Conservation (phyloP, 53 echinoderm and acorn worm genomes). For the Stichopus horrens region DNA sequence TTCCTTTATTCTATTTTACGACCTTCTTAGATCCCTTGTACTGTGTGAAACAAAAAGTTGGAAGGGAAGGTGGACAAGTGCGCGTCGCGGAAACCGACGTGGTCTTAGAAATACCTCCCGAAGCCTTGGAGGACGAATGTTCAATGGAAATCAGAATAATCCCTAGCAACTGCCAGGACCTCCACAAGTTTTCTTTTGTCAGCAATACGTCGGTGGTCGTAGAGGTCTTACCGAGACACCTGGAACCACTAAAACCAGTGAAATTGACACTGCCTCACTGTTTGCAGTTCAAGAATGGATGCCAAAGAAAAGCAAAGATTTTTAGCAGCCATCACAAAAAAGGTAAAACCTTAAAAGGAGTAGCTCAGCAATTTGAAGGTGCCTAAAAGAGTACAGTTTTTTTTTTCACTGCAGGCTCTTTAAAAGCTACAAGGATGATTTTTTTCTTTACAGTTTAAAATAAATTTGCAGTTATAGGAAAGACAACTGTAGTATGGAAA, state of each 20-base stretch:
- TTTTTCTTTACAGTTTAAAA: too few species aligned
- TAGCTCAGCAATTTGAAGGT: too few species aligned
- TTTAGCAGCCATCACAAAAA: not conserved
- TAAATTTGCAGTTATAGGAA: too few species aligned
- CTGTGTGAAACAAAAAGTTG: not conserved
- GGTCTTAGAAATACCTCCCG: too few species aligned
- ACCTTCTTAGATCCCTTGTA: too few species aligned
- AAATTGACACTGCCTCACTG: constrained; percentile 25
- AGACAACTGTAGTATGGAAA: too few species aligned
- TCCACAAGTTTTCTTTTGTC: not conserved
- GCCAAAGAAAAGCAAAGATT: not conserved
- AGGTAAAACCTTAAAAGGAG: not conserved
- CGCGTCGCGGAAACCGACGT: too few species aligned
- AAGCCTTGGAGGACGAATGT: not conserved
- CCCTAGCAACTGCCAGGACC: not conserved
- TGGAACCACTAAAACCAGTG: not conserved
- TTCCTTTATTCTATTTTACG: too few species aligned
- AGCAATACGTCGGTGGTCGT: constrained; percentile 11
- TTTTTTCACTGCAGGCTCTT: too few species aligned
- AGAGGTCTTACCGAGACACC: not conserved
- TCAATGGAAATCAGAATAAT: not conserved
- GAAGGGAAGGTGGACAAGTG: too few species aligned
- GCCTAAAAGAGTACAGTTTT: too few species aligned
- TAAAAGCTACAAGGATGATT: too few species aligned
- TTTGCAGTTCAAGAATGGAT: not conserved